phyloP scores from a whole-genome alignment of 2,888 invertebrate genomes.

The Thera obeliscata region DNA sequence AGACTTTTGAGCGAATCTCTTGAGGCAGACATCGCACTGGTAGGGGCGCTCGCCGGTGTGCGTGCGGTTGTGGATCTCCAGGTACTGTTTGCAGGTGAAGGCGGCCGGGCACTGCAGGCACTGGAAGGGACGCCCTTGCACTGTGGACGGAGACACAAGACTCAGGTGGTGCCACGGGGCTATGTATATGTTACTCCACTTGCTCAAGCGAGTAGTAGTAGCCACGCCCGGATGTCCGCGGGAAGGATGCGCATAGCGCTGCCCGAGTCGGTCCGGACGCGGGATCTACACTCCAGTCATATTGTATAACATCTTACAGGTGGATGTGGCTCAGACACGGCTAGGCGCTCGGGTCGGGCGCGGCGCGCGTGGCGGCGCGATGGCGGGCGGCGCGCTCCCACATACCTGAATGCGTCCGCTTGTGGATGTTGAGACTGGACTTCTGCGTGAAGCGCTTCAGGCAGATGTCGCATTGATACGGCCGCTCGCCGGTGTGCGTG shows the following conservation, averaged over 20 bases:
- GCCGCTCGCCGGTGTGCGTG: conserved; percentile 85
- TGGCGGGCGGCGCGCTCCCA: conserved; percentile 37
- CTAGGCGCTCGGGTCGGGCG: too few relatives aligned
- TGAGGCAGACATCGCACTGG: conserved; percentile 90
- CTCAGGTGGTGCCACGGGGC: conserved; percentile 28
- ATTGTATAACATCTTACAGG: background rate
- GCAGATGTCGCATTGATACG: conserved; percentile 89
- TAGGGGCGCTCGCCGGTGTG: conserved; percentile 84
- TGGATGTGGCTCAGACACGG: background rate
- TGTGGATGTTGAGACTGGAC: conserved; percentile 92
- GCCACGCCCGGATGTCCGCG: conserved; percentile 34
- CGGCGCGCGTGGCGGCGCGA: background rate
- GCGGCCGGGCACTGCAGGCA: conserved; percentile 85
- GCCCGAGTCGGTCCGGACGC: background rate
- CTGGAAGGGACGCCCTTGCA: conserved; percentile 85
- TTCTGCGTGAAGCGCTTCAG: conserved; percentile 92
- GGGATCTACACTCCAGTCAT: background rate
- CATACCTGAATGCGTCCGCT: conserved; percentile 89
- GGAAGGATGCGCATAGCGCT: conserved; percentile 15
- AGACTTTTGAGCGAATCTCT: conserved; percentile 92
- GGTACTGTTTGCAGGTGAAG: conserved; percentile 85
- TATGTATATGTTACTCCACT: conserved; percentile 41
- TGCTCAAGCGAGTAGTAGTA: conserved; percentile 35
- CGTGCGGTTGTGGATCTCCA: conserved; percentile 83
- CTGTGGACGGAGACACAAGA: conserved; percentile 64